Conservation (phyloP, 1,140 invertebrate species). For the Drusus annulatus region DNA sequence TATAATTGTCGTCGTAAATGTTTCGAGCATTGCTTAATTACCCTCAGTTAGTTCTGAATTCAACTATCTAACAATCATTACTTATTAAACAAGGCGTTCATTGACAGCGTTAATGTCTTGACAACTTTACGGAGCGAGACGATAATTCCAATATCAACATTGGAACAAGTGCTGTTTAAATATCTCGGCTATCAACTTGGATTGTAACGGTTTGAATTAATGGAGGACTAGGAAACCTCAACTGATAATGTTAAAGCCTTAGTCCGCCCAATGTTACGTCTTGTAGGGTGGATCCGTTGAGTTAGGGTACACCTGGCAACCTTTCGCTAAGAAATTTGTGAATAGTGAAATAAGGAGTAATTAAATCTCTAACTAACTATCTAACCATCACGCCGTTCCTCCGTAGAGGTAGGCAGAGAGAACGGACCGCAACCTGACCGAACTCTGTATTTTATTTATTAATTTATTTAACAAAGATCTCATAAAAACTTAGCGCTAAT, state of each 20-base stretch:
- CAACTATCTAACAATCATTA: too few relatives aligned
- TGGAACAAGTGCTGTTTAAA: slow-evolving; percentile 7
- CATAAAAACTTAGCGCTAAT: too few relatives aligned
- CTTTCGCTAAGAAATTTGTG: too few relatives aligned
- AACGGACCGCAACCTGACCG: too few relatives aligned
- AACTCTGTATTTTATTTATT: too few relatives aligned
- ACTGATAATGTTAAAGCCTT: slow-evolving; percentile 1
- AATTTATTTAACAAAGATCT: too few relatives aligned
- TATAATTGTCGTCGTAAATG: too few relatives aligned
- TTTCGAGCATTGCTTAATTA: too few relatives aligned
- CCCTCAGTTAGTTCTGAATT: too few relatives aligned
- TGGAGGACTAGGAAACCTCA: background rate
- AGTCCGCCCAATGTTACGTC: background rate
- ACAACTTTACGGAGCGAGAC: background rate
- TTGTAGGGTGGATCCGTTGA: too few relatives aligned
- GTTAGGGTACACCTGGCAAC: too few relatives aligned
- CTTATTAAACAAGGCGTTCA: background rate
- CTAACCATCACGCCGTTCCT: background rate
- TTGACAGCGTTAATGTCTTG: background rate
- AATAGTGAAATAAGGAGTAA: too few relatives aligned
- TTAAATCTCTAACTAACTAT: background rate
- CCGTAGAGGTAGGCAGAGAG: background rate
- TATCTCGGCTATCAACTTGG: background rate
- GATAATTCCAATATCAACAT: background rate
- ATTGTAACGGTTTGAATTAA: slow-evolving; percentile 1